Conservation (phyloP, 2,113 vertebrate species). For the Chaetops frenatus region DNA sequence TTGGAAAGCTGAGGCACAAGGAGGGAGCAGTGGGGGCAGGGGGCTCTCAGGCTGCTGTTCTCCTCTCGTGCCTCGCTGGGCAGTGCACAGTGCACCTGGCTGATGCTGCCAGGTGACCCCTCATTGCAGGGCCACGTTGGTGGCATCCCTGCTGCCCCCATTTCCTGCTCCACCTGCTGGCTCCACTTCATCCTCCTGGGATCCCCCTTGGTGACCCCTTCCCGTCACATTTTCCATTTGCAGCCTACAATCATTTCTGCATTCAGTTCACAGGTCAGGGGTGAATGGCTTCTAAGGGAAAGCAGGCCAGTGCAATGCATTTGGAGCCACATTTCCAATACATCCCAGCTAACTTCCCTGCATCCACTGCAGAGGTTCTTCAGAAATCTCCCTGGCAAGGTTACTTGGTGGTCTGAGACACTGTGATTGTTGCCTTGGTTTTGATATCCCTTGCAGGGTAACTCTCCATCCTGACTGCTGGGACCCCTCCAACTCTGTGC, state of each 20-base stretch:
- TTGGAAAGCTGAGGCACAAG: neutral
- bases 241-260: neutral
- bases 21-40: neutral
- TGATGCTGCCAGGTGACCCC: no score
- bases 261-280: fast-evolving
- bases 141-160: neutral
- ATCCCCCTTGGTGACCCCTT: neutral
- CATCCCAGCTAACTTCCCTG: neutral
- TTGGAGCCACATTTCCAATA: neutral
- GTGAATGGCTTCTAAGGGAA: neutral
- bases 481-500: neutral
- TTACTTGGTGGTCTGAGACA: neutral
- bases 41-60: neutral
- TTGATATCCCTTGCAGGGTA: neutral
- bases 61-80: neutral
- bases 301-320: neutral
- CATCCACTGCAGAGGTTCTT: neutral
- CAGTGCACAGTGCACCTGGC: no score
- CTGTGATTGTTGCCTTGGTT: fast-evolving
- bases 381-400: neutral
- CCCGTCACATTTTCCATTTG: neutral
- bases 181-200: neutral
- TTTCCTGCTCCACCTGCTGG: neutral
- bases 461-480: neutral
- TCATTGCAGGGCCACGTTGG: no score